Percentiles rank a stretch among this genome's conserved stretches.
Evolutionary conservation across 2,888 invertebrate species (phyloP).

Genomic region (Ichneumoninae sp.): DNA sequence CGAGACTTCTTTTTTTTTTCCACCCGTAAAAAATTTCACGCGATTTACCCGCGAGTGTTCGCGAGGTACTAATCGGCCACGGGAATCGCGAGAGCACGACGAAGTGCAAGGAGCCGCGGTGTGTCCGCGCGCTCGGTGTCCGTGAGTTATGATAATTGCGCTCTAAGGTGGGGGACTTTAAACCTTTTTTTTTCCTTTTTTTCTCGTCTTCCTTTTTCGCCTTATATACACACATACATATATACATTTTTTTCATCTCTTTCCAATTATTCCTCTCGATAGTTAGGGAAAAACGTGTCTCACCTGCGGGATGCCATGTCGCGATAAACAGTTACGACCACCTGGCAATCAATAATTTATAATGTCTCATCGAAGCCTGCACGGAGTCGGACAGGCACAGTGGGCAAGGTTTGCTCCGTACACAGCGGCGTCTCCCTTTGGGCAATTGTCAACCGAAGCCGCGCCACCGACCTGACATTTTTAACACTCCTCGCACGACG

Average conservation of each 20-base stretch:
- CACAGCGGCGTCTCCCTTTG: slow-evolving; percentile 42
- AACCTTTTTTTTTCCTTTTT: slow-evolving; percentile 12
- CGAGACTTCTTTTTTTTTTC: not conserved
- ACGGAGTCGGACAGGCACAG: slow-evolving; percentile 23
- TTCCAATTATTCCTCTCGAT: slow-evolving; percentile 15
- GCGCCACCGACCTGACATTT: slow-evolving; percentile 72
- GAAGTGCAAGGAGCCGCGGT: slow-evolving; percentile 58
- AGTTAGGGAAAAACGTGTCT: slow-evolving; percentile 76
- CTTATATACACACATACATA: too few relatives aligned
- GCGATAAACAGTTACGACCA: slow-evolving; percentile 77
- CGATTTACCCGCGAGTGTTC: slow-evolving; percentile 69
- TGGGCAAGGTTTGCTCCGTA: slow-evolving; percentile 23
- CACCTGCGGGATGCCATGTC: slow-evolving; percentile 84
- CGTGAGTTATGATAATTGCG: slow-evolving; percentile 77
- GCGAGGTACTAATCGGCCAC: slow-evolving; percentile 65
- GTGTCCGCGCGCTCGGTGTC: slow-evolving; percentile 66
- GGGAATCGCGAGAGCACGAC: slow-evolving; percentile 67
- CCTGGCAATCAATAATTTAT: slow-evolving; percentile 78
- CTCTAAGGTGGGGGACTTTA: slow-evolving; percentile 53
- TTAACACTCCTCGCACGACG: slow-evolving; percentile 42
- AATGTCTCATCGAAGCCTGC: slow-evolving; percentile 68
- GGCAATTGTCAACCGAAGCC: slow-evolving; percentile 72
- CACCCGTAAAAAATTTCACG: slow-evolving; percentile 46
- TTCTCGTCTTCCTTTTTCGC: slow-evolving; percentile 42
- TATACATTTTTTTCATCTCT: slow-evolving; percentile 28